These are phyloP conservation scores for Glareola pratincola DNA, from an alignment of 2,113 vertebrate genomes.

Conservation along the genomic window DNA sequence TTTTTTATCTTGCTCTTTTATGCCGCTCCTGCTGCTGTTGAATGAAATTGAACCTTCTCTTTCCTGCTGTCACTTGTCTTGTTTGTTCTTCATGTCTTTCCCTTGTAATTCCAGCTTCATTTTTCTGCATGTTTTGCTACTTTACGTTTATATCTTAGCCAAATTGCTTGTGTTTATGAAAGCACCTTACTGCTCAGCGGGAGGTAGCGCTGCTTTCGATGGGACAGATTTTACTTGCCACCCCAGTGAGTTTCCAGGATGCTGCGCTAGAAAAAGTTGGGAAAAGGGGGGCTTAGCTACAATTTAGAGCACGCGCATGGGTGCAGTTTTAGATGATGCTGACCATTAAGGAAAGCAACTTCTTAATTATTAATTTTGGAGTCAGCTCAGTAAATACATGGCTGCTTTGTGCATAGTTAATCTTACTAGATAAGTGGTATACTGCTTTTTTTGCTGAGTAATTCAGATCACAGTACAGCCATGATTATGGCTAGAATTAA, in stretches of 20 bases:
- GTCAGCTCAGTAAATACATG: background rate
- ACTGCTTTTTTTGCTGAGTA: background rate
- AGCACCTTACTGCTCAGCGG: background rate
- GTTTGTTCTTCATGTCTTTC: background rate
- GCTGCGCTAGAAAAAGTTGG: background rate
- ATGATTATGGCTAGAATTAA: background rate
- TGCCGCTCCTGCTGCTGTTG: background rate
- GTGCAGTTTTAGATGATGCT: background rate
- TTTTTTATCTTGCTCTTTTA: background rate
- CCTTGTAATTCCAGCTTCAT: background rate
- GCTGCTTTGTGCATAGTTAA: background rate
- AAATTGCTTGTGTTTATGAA: background rate
- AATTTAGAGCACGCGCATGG: background rate
- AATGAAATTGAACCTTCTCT: background rate
- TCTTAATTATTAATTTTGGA: background rate
- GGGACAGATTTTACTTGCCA: background rate
- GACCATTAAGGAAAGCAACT: background rate
- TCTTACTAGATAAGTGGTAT: background rate
- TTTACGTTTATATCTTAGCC: background rate
- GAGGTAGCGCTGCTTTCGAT: background rate
- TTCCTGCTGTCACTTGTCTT: background rate
- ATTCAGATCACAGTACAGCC: background rate
- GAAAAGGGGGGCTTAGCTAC: background rate
- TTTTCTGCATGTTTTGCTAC: background rate
- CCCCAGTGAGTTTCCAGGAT: background rate